Percentiles rank a stretch among this genome's conserved stretches.
Evolutionary conservation across 2,797 vertebrate species (phyloP).

Genomic region (Siniperca scherzeri): DNA sequence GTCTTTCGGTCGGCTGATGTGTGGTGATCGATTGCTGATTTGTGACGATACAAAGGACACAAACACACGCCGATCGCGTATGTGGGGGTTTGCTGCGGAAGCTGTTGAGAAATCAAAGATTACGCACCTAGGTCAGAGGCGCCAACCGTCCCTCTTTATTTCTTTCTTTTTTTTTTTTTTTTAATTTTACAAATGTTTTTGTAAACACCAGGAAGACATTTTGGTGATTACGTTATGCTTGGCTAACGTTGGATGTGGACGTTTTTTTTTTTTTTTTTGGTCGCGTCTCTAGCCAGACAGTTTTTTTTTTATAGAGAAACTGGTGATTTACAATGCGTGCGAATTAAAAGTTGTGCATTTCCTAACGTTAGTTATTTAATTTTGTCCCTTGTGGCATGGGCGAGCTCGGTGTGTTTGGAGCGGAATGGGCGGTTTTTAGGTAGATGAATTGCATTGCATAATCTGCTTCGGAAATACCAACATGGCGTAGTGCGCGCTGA

Average conservation of each 20-base stretch:
- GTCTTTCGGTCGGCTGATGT: background rate
- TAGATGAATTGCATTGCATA: conserved; percentile 83
- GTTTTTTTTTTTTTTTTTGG: conserved; percentile 51
- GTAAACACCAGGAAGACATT: conserved; percentile 79
- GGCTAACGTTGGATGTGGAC: conserved; percentile 55
- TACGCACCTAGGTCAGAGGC: background rate
- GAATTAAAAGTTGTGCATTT: background rate
- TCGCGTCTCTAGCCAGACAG: conserved; percentile 61
- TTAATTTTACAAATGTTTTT: conserved; percentile 34
- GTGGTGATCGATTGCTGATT: background rate
- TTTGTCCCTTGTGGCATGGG: conserved; percentile 57
- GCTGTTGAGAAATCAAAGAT: background rate
- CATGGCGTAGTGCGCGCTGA: conserved; percentile 85
- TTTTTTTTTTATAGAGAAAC: background rate
- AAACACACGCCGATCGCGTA: background rate
- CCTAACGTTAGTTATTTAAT: background rate
- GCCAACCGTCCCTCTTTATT: background rate
- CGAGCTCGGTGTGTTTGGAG: conserved; percentile 58
- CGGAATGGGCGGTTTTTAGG: conserved; percentile 68
- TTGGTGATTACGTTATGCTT: conserved; percentile 71
- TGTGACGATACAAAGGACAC: background rate
- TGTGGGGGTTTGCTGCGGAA: background rate
- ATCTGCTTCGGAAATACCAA: conserved; percentile 86
- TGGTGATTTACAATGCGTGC: background rate
- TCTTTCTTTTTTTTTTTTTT: background rate